Evolutionary conservation across 2,113 vertebrate species (phyloP), one percentile per base, ranked within the genome.

Genomic region (Martes martes): DNA sequence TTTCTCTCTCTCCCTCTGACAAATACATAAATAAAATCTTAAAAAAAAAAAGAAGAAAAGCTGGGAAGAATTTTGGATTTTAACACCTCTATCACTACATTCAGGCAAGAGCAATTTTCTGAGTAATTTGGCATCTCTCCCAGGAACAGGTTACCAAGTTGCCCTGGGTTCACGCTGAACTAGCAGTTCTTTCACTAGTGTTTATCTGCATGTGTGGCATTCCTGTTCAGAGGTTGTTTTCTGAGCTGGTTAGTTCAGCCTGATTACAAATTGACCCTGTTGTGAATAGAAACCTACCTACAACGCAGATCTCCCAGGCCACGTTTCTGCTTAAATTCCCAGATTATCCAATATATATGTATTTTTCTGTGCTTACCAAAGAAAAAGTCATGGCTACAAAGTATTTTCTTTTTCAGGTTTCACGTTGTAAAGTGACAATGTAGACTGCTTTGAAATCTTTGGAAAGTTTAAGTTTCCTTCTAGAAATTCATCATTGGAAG

Each of bases 141-240:
- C 83, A 65, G 74, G 81, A 21, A 36, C 69, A 79, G 92, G 57
- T 81, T 92, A 89, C 82, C 87, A 57, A 73, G 84, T 3, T 71
- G 31, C 24, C 23, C 6, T 6, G 28, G 92, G 55, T 69, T 95
- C 94, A 6, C 28, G 96, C 91, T 96, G 94, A 96, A 74, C 61
- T 16, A 55, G 85, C 78, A 79, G 45, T 91, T 69, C 85, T 45
- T 42, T 63, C 78, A 86, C 86, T 47, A 28, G 76, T 50, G 86
- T 92, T 87, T 89, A 76, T 96, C 97, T 95, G 95, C 80, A 45
- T 79, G 55, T 76, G 89, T 85, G 93, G 85, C 93, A 95, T 97
- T 97, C 92, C 57, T 87, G 65, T 67, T 84, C 74, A 93, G 92
- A 96, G 89, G 59, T 79, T 85, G 73, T 91, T 96, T 97, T 83